Conservation (phyloP, 2,888 invertebrate genomes). For the Parasteatoda lunata region DNA sequence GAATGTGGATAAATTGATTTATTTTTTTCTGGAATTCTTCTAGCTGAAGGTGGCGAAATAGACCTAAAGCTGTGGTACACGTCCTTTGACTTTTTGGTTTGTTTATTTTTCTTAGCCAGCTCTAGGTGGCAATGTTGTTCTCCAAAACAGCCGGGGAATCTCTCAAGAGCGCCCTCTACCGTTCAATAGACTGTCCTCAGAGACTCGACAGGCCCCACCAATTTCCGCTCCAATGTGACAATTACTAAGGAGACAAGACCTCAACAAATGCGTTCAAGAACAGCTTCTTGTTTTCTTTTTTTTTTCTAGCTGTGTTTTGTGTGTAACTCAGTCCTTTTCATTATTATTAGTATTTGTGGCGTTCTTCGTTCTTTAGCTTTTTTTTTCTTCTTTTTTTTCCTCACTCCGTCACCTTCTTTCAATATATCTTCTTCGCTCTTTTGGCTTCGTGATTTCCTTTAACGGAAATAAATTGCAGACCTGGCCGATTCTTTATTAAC, state of each 20-base stretch:
- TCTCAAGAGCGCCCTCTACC: background rate
- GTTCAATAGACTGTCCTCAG: slow-evolving; percentile 19
- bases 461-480: slow-evolving; percentile 62
- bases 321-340: slow-evolving; percentile 42
- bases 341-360: slow-evolving; percentile 64
- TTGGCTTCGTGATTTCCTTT: slow-evolving; percentile 57
- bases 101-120: slow-evolving; percentile 56
- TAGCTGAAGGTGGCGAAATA: slow-evolving; percentile 54
- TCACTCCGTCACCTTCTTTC: slow-evolving; percentile 7
- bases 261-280: slow-evolving; percentile 48
- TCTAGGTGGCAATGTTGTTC: slow-evolving; percentile 37
- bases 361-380: slow-evolving; percentile 21
- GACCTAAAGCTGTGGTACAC: slow-evolving; percentile 48
- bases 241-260: slow-evolving; percentile 61
- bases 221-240: slow-evolving; percentile 65
- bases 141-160: slow-evolving; percentile 47
- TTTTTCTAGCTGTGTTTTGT: slow-evolving; percentile 19
- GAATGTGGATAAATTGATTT: slow-evolving; percentile 7
- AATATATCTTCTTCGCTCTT: slow-evolving; percentile 29
- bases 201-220: slow-evolving; percentile 59
- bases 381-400: slow-evolving; percentile 10
- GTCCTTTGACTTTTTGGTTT: slow-evolving; percentile 20
- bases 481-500: slow-evolving; percentile 56
- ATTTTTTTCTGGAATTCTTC: background rate
- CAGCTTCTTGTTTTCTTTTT: slow-evolving; percentile 20